Percentiles rank a stretch among this genome's conserved stretches.
Evolutionary conservation across 2,113 vertebrate species (phyloP).

Genomic region (Platichthys flesus): DNA sequence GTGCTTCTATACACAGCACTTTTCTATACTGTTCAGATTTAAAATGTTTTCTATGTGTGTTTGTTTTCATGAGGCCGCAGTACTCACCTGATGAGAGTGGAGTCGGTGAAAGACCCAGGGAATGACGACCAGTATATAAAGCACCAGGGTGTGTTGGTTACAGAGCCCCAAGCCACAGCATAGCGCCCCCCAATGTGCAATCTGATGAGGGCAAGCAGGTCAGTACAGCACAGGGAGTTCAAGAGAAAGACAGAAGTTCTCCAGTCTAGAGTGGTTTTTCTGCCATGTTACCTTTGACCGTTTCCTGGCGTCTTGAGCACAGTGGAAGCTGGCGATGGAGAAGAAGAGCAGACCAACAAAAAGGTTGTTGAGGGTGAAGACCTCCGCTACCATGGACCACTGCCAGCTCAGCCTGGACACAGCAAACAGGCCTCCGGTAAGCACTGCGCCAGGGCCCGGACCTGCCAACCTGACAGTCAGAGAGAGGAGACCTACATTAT

Average conservation of each 20-base stretch:
- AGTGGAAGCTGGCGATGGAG: constrained; percentile 86
- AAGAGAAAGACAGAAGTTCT: background rate
- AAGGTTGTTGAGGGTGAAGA: constrained; percentile 98
- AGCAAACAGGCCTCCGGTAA: constrained; percentile 93
- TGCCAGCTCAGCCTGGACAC: constrained; percentile 96
- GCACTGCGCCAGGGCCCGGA: constrained; percentile 89
- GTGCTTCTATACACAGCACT: too few species aligned
- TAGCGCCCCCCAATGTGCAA: constrained; percentile 89
- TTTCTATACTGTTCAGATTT: background rate
- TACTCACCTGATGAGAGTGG: constrained; percentile 80
- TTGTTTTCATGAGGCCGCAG: background rate
- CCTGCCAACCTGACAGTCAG: constrained; percentile 86
- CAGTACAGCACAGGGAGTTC: background rate
- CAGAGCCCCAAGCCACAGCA: constrained; percentile 94
- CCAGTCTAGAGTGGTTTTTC: constrained; percentile 12
- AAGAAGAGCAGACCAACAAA: constrained; percentile 93
- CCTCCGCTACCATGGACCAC: constrained; percentile 95
- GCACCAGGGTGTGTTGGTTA: constrained; percentile 94
- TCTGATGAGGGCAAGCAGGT: constrained; percentile 71
- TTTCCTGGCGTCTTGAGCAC: constrained; percentile 82
- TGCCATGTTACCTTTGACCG: constrained; percentile 90
- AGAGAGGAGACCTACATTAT: background rate
- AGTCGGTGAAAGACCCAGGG: constrained; percentile 90
- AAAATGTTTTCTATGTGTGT: background rate
- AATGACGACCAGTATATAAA: constrained; percentile 87